Evolutionary conservation across 2,797 vertebrate species (phyloP), one percentile per base, ranked within the genome.

Genomic region (Sparus aurata): DNA sequence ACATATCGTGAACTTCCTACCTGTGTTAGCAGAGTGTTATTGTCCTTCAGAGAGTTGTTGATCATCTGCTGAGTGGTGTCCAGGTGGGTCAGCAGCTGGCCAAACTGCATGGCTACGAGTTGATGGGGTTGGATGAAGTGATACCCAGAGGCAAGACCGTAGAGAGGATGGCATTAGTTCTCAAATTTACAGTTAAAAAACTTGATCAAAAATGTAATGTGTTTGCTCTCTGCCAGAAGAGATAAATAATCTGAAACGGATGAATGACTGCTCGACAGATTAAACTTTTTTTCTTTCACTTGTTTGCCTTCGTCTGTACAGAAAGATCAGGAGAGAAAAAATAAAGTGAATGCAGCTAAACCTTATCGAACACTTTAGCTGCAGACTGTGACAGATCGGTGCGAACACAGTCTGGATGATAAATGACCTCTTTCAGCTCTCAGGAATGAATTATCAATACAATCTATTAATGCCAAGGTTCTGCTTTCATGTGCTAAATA

Each of bases 41-140:
- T 97, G 84, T 98, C 97, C 93, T 97, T 98, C 88, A 98, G 92
- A 25, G 97, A 96, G 83, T 95, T 96, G 67, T 96, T 95, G 79
- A 98, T 97, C 96, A 97, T 97, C 92, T 98, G 97, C 92, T 99
- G 98, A 6, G 97, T 98, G 45, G 98, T 97, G 88, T 98, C 98
- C 94, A 98, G 91, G 82, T 99, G 97, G 79, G 97, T 97, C 85
- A 98, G 94, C 77, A 98, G 96, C 92, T 98, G 97, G n/a, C 97
- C 96, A 53, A 98, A 98, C 94, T 98, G 97, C 96, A 98, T 97
- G 67, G 97, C 97, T 98, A 83, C 10, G 76, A 75, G 55, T 47
- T 1, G 1, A 55, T 13, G 30, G 17, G 49, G 58, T 45, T 12
- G 47, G 46, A 47, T 18, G 9, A 59, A 46, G 43, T 46, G 22